Percentiles rank a stretch among this genome's conserved stretches.
Conservation (phyloP, 2,113 vertebrate species). For the Aramus guarauna region DNA sequence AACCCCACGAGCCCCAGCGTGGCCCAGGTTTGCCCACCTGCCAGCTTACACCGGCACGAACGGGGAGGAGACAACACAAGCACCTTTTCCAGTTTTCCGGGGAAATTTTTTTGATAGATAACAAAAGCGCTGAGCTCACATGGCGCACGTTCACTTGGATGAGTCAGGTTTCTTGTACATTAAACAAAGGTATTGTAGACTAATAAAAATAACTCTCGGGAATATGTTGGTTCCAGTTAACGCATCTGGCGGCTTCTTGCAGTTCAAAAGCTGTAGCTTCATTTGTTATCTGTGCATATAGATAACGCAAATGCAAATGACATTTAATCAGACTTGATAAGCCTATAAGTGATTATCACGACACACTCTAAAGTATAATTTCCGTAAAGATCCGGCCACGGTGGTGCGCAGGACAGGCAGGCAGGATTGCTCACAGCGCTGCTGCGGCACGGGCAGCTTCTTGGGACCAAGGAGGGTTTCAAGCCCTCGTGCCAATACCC, state of each 20-base stretch:
- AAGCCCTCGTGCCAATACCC: rapidly evolving
- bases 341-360: not conserved
- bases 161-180: not conserved
- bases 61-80: not conserved
- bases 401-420: rapidly evolving
- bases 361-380: not conserved
- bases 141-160: not conserved
- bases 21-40: not conserved
- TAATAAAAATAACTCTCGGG: not conserved
- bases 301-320: not conserved
- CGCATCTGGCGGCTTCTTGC: not conserved
- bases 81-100: not conserved
- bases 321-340: not conserved
- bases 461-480: not conserved
- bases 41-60: not conserved
- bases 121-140: not conserved
- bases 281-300: not conserved
- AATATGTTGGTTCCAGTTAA: not conserved
- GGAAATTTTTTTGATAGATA: not conserved
- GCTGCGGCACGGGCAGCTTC: not conserved
- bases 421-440: not conserved
- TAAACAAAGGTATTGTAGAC: not conserved
- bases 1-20: not conserved
- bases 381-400: not conserved
- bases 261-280: not conserved